These are phyloP conservation scores for Epinotia demarniana DNA, from an alignment of 2,888 invertebrate genomes.

Conservation along the genomic window DNA sequence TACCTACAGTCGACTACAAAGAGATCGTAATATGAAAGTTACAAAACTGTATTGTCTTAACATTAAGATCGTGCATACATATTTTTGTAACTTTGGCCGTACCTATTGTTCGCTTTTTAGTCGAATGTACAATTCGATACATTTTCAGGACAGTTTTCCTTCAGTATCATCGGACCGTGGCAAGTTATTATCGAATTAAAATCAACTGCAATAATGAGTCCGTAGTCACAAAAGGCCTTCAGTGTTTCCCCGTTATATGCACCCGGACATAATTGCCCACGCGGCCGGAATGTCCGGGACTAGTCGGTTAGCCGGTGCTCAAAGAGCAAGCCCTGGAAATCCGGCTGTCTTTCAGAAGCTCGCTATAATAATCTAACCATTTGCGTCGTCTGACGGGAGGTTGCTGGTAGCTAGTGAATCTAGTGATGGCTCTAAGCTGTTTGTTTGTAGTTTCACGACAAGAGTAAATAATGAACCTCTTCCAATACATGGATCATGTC, in stretches of 20 bases:
- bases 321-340: constrained; percentile 16
- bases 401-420: background rate
- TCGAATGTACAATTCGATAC: background rate
- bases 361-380: constrained; percentile 25
- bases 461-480: background rate
- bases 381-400: background rate
- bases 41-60: no score
- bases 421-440: background rate
- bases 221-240: constrained; percentile 27
- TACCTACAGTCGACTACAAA: no score
- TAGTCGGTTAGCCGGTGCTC: constrained; percentile 16
- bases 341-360: constrained; percentile 33
- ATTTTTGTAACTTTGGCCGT: no score
- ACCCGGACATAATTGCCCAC: constrained; percentile 38
- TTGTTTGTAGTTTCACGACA: background rate
- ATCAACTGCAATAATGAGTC: constrained; percentile 16
- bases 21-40: no score
- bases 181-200: constrained; percentile 9
- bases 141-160: background rate
- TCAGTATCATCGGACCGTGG: background rate
- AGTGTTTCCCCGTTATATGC: constrained; percentile 27
- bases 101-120: no score
- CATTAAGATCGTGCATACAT: no score
- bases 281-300: constrained; percentile 35
- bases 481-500: no score